phyloP scores from a whole-genome alignment of 2,888 invertebrate genomes.

The Exephanes ischioxanthus region DNA sequence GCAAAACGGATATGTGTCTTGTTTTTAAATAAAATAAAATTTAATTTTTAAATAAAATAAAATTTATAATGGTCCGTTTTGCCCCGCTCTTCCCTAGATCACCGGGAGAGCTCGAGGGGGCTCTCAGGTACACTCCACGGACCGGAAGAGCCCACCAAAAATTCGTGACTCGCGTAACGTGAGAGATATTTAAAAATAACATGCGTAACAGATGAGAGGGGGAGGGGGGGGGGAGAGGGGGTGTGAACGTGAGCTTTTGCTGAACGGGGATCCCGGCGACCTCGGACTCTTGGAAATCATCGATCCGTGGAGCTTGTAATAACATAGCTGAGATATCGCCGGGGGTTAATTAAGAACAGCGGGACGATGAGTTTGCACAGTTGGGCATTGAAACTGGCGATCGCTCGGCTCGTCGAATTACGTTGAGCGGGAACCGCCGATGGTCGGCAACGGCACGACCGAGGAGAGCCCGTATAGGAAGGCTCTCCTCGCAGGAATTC shows the following conservation, averaged over 20 bases:
- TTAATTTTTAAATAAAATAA: no score
- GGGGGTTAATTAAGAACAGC: conserved; percentile 8
- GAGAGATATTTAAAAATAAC: background rate
- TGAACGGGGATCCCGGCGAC: background rate
- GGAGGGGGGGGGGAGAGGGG: no score
- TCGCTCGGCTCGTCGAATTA: background rate
- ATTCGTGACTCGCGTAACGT: conserved; percentile 33
- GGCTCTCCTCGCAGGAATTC: conserved; percentile 50
- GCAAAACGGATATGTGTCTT: no score
- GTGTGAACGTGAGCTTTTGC: conserved; percentile 3
- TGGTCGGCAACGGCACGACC: conserved; percentile 12
- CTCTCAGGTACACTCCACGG: background rate
- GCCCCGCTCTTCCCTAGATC: no score
- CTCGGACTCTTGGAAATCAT: background rate
- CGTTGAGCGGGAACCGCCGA: background rate
- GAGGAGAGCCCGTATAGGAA: conserved; percentile 12
- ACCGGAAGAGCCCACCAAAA: conserved; percentile 54
- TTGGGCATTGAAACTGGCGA: conserved; percentile 2
- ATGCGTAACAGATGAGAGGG: background rate
- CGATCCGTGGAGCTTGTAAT: conserved; percentile 1
- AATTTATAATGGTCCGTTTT: no score
- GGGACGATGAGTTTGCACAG: background rate
- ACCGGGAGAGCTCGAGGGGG: no score
- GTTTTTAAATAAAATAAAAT: no score
- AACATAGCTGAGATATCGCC: background rate